A percentile compares a stretch with the other conserved stretches of the same genome.
phyloP scores from a whole-genome alignment of 2,888 invertebrate species.

The Cephus spinipes region DNA sequence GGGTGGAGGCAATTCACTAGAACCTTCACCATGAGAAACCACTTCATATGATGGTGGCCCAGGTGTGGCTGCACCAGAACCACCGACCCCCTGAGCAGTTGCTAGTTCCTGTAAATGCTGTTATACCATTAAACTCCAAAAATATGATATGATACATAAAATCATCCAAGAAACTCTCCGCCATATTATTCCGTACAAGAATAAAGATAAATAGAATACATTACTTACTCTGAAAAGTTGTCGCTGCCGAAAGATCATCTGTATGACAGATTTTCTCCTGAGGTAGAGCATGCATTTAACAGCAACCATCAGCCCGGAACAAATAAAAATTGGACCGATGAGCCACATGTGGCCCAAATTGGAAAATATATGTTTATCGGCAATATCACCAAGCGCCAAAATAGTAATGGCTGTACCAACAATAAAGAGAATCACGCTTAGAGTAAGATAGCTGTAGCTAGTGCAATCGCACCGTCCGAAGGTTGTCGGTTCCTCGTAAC shows the following conservation, averaged over 20 bases:
- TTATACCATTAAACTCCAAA: conserved; percentile 11
- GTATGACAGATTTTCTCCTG: conserved; percentile 75
- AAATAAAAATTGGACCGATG: conserved; percentile 76
- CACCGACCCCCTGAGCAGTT: conserved; percentile 69
- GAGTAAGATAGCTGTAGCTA: conserved; percentile 74
- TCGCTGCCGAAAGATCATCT: conserved; percentile 74
- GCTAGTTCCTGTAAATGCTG: conserved; percentile 70
- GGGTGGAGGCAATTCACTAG: conserved; percentile 73
- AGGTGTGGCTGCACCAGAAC: conserved; percentile 68
- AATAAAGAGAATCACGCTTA: conserved; percentile 74
- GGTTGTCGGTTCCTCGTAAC: conserved; percentile 71
- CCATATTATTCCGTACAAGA: no score
- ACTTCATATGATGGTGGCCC: conserved; percentile 74
- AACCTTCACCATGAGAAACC: conserved; percentile 66
- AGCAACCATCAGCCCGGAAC: conserved; percentile 77
- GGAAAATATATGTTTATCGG: conserved; percentile 72
- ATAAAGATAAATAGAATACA: no score
- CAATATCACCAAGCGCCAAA: conserved; percentile 72
- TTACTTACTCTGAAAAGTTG: conserved; percentile 72
- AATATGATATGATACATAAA: background rate
- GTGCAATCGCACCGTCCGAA: conserved; percentile 77
- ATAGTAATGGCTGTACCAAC: conserved; percentile 76
- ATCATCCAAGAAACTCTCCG: no score
- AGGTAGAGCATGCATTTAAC: conserved; percentile 77
- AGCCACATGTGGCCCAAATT: conserved; percentile 78